Percentiles rank a stretch among this genome's conserved stretches.
phyloP scores from a whole-genome alignment of 2,113 vertebrate species.

The Gymnobelideus leadbeateri region DNA sequence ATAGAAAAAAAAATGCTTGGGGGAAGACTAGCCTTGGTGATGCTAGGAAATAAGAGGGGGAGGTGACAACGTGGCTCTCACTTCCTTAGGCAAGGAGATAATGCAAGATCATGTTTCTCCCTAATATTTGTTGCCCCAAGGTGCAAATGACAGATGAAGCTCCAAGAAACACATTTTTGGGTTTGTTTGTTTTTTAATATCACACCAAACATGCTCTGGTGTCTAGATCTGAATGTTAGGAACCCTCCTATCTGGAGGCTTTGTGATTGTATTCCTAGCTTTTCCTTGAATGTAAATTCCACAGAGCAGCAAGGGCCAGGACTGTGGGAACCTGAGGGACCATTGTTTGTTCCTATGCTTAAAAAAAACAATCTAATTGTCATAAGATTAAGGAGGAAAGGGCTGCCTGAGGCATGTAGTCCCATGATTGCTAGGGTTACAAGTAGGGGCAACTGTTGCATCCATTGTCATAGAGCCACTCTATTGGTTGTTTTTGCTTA shows the following conservation, averaged over 20 bases:
- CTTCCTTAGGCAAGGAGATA: background rate
- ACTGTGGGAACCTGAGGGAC: background rate
- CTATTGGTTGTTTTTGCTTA: background rate
- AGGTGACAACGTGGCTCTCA: background rate
- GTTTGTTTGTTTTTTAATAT: background rate
- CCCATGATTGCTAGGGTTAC: background rate
- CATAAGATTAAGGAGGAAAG: background rate
- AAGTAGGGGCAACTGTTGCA: background rate
- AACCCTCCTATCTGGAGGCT: background rate
- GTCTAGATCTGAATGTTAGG: background rate
- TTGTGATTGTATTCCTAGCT: background rate
- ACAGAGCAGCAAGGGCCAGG: background rate
- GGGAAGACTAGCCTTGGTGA: background rate
- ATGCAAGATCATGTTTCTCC: background rate
- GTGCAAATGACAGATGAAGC: background rate
- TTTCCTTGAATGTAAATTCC: background rate
- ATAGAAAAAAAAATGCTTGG: background rate
- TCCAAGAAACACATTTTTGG: background rate
- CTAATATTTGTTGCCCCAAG: background rate
- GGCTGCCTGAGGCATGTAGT: background rate
- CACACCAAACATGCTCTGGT: background rate
- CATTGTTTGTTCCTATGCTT: background rate
- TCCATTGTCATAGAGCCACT: background rate
- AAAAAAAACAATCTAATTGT: background rate
- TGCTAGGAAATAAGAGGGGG: background rate